phyloP scores from a whole-genome alignment of 2,888 invertebrate species.

The Ypsolopha scabrella region DNA sequence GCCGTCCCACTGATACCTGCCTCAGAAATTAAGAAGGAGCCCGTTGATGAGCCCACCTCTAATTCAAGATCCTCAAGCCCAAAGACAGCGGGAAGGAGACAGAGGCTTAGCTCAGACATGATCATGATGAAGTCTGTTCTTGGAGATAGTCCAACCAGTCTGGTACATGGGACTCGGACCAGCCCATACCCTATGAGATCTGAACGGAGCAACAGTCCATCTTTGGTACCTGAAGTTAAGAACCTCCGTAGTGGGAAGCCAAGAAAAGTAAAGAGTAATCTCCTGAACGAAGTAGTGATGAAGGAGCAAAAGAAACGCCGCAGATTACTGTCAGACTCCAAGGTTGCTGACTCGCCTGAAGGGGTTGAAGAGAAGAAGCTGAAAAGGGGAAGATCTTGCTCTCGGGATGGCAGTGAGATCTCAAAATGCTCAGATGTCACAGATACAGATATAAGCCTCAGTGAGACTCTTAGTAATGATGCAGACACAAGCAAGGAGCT shows the following conservation, averaged over 20 bases:
- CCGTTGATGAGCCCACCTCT: constrained; percentile 45
- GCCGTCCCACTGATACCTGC: constrained; percentile 47
- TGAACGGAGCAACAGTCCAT: constrained; percentile 67
- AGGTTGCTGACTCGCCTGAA: constrained; percentile 42
- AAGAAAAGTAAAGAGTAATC: constrained; percentile 69
- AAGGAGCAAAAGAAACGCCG: constrained; percentile 68
- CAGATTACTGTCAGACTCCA: constrained; percentile 68
- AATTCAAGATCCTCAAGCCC: constrained; percentile 62
- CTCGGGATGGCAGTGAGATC: constrained; percentile 70
- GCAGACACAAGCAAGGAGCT: constrained; percentile 48
- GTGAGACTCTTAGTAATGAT: constrained; percentile 58
- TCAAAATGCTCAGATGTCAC: constrained; percentile 72
- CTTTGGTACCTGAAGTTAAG: constrained; percentile 58
- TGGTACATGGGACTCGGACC: constrained; percentile 53
- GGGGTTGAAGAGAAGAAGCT: constrained; percentile 51
- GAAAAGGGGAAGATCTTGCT: constrained; percentile 60
- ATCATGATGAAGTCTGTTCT: constrained; percentile 59
- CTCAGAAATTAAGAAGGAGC: constrained; percentile 60
- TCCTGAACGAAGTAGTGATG: constrained; percentile 69
- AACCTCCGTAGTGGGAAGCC: constrained; percentile 76
- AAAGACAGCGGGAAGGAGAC: constrained; percentile 49
- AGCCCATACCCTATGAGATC: constrained; percentile 74
- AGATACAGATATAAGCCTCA: constrained; percentile 74
- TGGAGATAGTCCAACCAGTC: constrained; percentile 42
- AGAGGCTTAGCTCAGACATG: constrained; percentile 57